Evolutionary conservation across 2,888 invertebrate genomes (phyloP), one percentile per base, ranked within the genome.

Genomic region (Lymantria monacha): DNA sequence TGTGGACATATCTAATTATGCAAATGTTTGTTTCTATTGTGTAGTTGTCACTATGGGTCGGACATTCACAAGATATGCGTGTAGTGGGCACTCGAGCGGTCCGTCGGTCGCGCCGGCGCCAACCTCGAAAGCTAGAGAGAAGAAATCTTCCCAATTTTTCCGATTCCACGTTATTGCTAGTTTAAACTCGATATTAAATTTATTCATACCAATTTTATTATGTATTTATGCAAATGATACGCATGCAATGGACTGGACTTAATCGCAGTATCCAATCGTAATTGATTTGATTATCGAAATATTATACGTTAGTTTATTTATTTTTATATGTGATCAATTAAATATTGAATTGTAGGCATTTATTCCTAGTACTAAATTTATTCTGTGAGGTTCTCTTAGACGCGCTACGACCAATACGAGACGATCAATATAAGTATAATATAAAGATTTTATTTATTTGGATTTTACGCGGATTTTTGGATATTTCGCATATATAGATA

Each of bases 181-280:
- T 63, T 69, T 66, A 69, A 71, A 70, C 74, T 67, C 69, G 66
- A 75, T 68, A 71, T 76, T 71, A 76, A 74, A 76, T 74, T 66
- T 73, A 74, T 74, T 71, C 66, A 68, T 72, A 74, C 75, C 69
- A 69, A 70, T 78, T 77, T 77, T 73, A 74, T 69, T 70, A 76
- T 74, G 68, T 74, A 76, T 80, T 76, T 81, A 81, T 81, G 79
- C 81, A 80, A 81, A 80, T 72, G 72, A 73, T 68, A 69, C 68
- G 69, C 72, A 65, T 66, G 65, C 70, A 72, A 68, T 73, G 69
- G 68, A 77, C 70, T 73, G 70, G 67, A 64, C 69, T 74, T 76
- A 76, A 78, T 76, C 76, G 73, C 67, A 69, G 68, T 66, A 66
- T 65, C 72, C 70, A 69, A 73, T 76, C 69, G 76, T 73, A 70